Percentiles rank a stretch among this genome's conserved stretches.
Conservation (phyloP, 2,888 invertebrate species). For the Andricus curvator region DNA sequence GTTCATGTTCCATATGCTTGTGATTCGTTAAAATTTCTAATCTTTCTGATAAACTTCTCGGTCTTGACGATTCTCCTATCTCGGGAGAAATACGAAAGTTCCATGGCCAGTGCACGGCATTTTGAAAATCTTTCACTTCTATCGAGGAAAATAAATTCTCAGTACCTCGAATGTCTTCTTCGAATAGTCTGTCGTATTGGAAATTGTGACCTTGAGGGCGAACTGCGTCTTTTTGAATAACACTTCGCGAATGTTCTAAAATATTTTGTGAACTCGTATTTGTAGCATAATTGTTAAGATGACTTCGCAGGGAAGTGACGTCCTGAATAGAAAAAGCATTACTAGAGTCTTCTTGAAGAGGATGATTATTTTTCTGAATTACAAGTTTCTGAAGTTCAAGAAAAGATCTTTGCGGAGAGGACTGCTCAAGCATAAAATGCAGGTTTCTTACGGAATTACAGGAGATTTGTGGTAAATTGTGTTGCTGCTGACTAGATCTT, state of each 20-base stretch:
- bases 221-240: slow-evolving; percentile 1
- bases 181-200: slow-evolving; percentile 56
- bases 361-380: slow-evolving; percentile 42
- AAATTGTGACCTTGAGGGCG: slow-evolving; percentile 36
- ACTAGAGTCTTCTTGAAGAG: slow-evolving; percentile 46
- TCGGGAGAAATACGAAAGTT: slow-evolving; percentile 61
- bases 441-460: slow-evolving; percentile 58
- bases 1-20: slow-evolving; percentile 71
- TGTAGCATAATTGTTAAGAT: slow-evolving; percentile 41
- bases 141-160: slow-evolving; percentile 58
- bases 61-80: slow-evolving; percentile 77
- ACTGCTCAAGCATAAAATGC: slow-evolving; percentile 50
- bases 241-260: background rate
- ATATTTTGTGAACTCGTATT: slow-evolving; percentile 41
- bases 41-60: slow-evolving; percentile 82
- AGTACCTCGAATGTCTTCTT: slow-evolving; percentile 62
- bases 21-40: slow-evolving; percentile 82
- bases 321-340: slow-evolving; percentile 49
- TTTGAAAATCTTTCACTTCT: slow-evolving; percentile 59
- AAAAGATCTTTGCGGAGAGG: slow-evolving; percentile 47
- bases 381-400: slow-evolving; percentile 49
- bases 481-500: slow-evolving; percentile 73
- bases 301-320: slow-evolving; percentile 40
- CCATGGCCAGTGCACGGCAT: slow-evolving; percentile 56
- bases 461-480: slow-evolving; percentile 66